phyloP scores from a whole-genome alignment of 2,888 invertebrate genomes.

The Andrena marginata region DNA sequence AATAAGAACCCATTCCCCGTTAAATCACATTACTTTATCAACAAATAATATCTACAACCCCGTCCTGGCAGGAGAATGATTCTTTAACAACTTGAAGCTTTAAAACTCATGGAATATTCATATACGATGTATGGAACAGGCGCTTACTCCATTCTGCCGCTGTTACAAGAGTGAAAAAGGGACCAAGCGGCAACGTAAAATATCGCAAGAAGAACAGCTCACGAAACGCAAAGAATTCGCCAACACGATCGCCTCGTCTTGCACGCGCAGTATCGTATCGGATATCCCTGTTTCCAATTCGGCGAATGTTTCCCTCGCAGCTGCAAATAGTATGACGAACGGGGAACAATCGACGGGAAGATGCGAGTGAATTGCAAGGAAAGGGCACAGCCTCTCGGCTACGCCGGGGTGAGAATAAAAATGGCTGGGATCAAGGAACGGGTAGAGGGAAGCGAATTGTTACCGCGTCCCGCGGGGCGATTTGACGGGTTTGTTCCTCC shows the following conservation, averaged over 20 bases:
- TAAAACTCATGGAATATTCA: not conserved
- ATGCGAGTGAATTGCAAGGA: conserved; percentile 63
- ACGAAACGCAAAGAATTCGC: conserved; percentile 34
- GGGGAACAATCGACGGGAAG: conserved; percentile 66
- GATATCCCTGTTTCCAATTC: conserved; percentile 19
- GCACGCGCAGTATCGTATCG: not conserved
- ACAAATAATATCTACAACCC: too few species aligned
- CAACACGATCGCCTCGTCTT: conserved; percentile 24
- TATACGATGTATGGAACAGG: not conserved
- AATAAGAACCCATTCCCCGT: not conserved
- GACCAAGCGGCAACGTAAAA: conserved; percentile 5
- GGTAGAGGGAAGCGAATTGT: conserved; percentile 69
- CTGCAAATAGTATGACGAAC: conserved; percentile 68
- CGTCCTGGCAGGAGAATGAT: not conserved
- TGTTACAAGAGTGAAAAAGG: not conserved
- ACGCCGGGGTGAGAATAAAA: conserved; percentile 68
- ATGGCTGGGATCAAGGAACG: conserved; percentile 69
- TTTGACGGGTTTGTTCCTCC: conserved; percentile 68
- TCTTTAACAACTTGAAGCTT: not conserved
- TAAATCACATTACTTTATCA: not conserved
- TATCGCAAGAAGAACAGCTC: conserved; percentile 10
- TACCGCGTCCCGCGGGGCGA: conserved; percentile 70
- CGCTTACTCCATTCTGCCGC: not conserved
- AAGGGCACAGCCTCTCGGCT: conserved; percentile 23
- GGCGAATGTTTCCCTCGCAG: conserved; percentile 38